Conservation (phyloP, 1,140 invertebrate species). For the Cherax quadricarinatus region DNA sequence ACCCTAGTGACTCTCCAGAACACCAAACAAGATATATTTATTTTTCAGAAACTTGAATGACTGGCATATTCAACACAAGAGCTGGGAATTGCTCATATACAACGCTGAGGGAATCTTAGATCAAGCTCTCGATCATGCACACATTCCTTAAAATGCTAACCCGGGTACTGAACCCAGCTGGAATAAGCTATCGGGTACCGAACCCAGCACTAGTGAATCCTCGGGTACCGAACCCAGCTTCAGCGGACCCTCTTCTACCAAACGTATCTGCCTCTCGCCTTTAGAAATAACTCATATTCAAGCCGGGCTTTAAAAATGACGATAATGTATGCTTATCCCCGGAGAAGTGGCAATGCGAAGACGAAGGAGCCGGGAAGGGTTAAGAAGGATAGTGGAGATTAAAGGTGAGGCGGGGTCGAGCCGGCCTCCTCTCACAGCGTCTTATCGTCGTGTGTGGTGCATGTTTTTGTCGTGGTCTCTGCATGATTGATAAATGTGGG, state of each 20-base stretch:
- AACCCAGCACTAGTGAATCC: too few relatives aligned
- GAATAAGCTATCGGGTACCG: too few relatives aligned
- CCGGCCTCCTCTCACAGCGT: background rate
- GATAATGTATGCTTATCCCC: slow-evolving; percentile 38
- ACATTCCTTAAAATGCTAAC: too few relatives aligned
- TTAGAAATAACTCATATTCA: slow-evolving; percentile 6
- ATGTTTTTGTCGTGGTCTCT: slow-evolving; percentile 1
- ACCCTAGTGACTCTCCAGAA: too few relatives aligned
- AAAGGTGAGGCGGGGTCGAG: background rate
- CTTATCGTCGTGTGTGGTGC: slow-evolving; percentile 20
- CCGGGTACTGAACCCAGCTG: too few relatives aligned
- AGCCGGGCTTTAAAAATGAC: background rate
- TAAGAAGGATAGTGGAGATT: slow-evolving; percentile 21
- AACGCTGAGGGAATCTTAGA: background rate
- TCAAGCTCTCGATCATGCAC: background rate
- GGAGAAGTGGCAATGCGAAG: slow-evolving; percentile 2
- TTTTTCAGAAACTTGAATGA: too few relatives aligned
- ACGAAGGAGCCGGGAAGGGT: background rate
- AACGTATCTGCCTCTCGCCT: background rate
- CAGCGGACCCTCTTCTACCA: too few relatives aligned
- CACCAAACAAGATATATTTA: too few relatives aligned
- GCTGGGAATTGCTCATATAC: slow-evolving; percentile 3
- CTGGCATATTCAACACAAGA: background rate
- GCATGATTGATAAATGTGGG: slow-evolving; percentile 31
- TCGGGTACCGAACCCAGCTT: too few relatives aligned